Evolutionary conservation across 1,140 invertebrate genomes (phyloP).

Genomic region (Orius insidiosus): DNA sequence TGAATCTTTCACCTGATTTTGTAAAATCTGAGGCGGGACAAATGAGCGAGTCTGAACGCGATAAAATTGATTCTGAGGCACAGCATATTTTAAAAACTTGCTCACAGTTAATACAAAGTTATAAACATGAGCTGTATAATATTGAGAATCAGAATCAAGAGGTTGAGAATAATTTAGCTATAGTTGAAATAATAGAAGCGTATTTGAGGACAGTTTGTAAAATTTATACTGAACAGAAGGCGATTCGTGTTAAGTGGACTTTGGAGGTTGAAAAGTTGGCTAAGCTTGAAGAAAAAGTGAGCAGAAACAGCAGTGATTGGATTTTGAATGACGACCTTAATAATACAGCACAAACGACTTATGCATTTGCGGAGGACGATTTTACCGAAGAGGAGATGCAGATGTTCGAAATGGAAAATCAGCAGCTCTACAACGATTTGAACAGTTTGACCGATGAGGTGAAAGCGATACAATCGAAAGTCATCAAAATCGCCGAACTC

Average conservation of each 20-base stretch:
- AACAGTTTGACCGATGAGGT: constrained; percentile 48
- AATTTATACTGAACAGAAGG: constrained; percentile 74
- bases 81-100: constrained; percentile 70
- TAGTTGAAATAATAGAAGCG: constrained; percentile 52
- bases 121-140: constrained; percentile 40
- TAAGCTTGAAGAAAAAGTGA: constrained; percentile 37
- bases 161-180: constrained; percentile 54
- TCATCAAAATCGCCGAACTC: constrained; percentile 87
- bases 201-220: constrained; percentile 74
- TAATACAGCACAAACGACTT: constrained; percentile 2
- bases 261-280: constrained; percentile 66
- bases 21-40: constrained; percentile 32
- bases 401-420: constrained; percentile 75
- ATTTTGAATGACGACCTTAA: not conserved
- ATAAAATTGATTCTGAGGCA: constrained; percentile 66
- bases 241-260: constrained; percentile 64
- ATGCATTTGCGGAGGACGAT: constrained; percentile 30
- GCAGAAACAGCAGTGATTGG: constrained; percentile 10
- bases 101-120: constrained; percentile 52
- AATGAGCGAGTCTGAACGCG: constrained; percentile 67
- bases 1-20: constrained; percentile 59
- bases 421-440: constrained; percentile 65
- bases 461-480: constrained; percentile 76
- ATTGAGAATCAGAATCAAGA: constrained; percentile 37
- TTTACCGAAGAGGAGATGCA: constrained; percentile 75